These are phyloP conservation scores for Bubalus kerabau DNA, from an alignment of 2,113 vertebrate species.

Conservation along the genomic window DNA sequence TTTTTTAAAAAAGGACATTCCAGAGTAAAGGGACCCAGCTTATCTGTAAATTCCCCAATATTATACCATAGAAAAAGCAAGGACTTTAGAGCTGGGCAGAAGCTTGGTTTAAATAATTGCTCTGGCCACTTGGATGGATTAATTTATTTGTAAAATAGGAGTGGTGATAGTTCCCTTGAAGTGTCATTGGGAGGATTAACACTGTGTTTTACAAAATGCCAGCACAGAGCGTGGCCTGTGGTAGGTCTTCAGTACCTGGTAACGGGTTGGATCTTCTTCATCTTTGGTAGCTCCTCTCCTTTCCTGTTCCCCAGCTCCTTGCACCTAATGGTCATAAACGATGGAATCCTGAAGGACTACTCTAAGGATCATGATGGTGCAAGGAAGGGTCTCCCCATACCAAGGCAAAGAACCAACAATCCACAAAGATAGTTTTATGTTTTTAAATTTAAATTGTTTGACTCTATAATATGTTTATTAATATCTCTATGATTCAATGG, in stretches of 20 bases:
- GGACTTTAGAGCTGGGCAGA: background rate
- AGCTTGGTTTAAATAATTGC: background rate
- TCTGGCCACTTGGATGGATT: background rate
- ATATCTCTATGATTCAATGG: background rate
- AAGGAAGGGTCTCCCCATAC: background rate
- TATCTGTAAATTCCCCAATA: background rate
- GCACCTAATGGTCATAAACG: background rate
- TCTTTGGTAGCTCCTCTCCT: background rate
- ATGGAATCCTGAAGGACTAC: background rate
- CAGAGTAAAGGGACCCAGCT: background rate
- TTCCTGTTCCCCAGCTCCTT: background rate
- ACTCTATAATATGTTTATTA: background rate
- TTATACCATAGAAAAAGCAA: background rate
- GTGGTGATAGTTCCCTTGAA: background rate
- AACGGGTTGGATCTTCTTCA: background rate
- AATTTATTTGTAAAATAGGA: constrained; percentile 12
- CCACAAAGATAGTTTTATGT: background rate
- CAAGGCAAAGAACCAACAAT: background rate
- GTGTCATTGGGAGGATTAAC: background rate
- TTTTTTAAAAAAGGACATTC: background rate
- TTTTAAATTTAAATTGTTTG: constrained; percentile 8
- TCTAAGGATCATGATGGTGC: background rate
- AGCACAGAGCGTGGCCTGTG: background rate
- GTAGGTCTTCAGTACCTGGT: background rate
- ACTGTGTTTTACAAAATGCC: background rate